These are phyloP conservation scores for Lottia gigantea DNA, from an alignment of 2,888 invertebrate genomes.

Conservation along the genomic window DNA sequence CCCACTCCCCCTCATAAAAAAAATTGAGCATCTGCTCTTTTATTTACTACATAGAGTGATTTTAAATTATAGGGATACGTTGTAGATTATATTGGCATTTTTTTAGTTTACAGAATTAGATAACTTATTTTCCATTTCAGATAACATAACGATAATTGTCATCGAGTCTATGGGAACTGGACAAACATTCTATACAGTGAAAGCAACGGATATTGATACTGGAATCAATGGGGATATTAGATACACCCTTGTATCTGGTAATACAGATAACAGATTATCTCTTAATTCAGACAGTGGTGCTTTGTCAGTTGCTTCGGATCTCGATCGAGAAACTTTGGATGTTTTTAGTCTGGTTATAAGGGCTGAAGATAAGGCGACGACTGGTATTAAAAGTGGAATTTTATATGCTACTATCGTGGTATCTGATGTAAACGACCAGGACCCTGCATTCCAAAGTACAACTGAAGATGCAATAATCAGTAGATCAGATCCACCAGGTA, in stretches of 20 bases:
- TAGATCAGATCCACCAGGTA: conserved; percentile 22
- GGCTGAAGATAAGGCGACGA: conserved; percentile 1
- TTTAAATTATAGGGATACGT: no score
- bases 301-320: conserved; percentile 25
- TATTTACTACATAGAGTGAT: no score
- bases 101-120: no score
- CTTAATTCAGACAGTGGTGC: conserved; percentile 26
- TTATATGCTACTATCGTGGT: neutral
- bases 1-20: no score
- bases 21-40: no score
- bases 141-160: conserved; percentile 76
- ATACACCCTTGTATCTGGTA: conserved; percentile 73
- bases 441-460: neutral
- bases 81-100: no score
- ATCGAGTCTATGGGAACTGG: conserved; percentile 89
- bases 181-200: conserved; percentile 81
- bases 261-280: conserved; percentile 31
- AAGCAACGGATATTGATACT: conserved; percentile 85
- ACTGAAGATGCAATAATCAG: neutral
- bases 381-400: neutral
- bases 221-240: conserved; percentile 84
- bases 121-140: conserved; percentile 74
- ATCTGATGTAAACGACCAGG: neutral
- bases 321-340: neutral
- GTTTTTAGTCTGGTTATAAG: neutral